These are phyloP conservation scores for Mareca penelope DNA, from an alignment of 2,797 vertebrate species.

Conservation along the genomic window DNA sequence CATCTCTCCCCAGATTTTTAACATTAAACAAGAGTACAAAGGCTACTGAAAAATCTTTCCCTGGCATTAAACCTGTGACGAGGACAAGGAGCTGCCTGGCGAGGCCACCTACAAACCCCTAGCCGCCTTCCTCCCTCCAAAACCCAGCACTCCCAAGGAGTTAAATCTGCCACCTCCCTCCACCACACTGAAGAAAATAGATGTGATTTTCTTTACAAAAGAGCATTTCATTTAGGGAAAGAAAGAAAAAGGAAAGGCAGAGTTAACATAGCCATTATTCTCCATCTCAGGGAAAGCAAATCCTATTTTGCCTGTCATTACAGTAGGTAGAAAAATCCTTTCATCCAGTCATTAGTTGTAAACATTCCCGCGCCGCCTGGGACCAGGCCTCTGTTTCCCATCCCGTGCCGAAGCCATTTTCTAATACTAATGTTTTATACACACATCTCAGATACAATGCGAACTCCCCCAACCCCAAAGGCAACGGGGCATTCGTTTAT, in stretches of 20 bases:
- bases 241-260: conserved; percentile 70
- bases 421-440: conserved; percentile 87
- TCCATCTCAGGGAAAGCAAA: conserved; percentile 81
- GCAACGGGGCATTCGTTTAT: conserved; percentile 96
- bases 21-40: background rate
- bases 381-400: conserved; percentile 81
- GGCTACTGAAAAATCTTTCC: background rate
- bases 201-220: conserved; percentile 83
- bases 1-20: background rate
- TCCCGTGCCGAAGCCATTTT: conserved; percentile 82
- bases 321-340: conserved; percentile 83
- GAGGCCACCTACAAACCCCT: conserved; percentile 22
- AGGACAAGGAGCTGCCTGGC: conserved; percentile 22
- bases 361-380: conserved; percentile 81
- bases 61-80: background rate
- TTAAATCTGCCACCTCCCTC: conserved; percentile 59
- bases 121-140: background rate
- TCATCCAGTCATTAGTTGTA: conserved; percentile 85
- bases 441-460: conserved; percentile 83
- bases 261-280: conserved; percentile 83
- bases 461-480: conserved; percentile 88
- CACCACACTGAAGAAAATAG: conserved; percentile 74
- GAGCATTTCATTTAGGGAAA: conserved; percentile 80
- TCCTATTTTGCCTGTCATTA: conserved; percentile 84
- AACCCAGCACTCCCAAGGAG: conserved; percentile 16